These are phyloP conservation scores for Chaetorhynchus papuensis DNA, from an alignment of 2,113 vertebrate genomes.

Conservation along the genomic window DNA sequence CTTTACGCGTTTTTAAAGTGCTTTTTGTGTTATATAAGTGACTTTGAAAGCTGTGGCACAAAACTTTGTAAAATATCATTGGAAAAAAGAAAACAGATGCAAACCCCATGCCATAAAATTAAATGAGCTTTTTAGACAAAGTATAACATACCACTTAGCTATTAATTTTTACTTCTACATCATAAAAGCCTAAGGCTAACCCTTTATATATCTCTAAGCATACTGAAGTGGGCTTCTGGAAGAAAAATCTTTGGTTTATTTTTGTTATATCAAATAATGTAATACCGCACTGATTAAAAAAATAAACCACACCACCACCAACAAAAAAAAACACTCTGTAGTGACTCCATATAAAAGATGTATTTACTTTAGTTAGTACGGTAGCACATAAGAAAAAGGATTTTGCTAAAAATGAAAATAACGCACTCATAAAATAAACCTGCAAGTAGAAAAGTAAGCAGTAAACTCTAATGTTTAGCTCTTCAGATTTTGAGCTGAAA, in stretches of 20 bases:
- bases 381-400: not conserved
- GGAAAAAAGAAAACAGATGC: conserved; percentile 60
- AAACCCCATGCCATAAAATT: conserved; percentile 54
- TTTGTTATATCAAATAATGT: not conserved
- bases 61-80: conserved; percentile 64
- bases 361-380: not conserved
- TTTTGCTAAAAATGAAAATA: not conserved
- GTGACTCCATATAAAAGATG: not conserved
- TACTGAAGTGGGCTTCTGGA: not conserved
- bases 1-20: conserved; percentile 46
- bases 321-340: not conserved
- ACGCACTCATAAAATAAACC: not conserved
- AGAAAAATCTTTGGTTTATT: conserved; percentile 15
- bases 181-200: conserved; percentile 36
- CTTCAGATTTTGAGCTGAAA: not conserved
- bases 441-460: not conserved
- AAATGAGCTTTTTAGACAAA: conserved; percentile 62
- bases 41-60: conserved; percentile 58
- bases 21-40: conserved; percentile 29
- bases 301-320: not conserved
- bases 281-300: not conserved
- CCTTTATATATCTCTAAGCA: conserved; percentile 29
- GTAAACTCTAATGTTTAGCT: not conserved
- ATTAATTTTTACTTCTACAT: conserved; percentile 64
- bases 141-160: conserved; percentile 30